Percentiles rank a stretch among this genome's conserved stretches.
phyloP scores from a whole-genome alignment of 2,888 invertebrate genomes.

The Drosophila ustulata region DNA sequence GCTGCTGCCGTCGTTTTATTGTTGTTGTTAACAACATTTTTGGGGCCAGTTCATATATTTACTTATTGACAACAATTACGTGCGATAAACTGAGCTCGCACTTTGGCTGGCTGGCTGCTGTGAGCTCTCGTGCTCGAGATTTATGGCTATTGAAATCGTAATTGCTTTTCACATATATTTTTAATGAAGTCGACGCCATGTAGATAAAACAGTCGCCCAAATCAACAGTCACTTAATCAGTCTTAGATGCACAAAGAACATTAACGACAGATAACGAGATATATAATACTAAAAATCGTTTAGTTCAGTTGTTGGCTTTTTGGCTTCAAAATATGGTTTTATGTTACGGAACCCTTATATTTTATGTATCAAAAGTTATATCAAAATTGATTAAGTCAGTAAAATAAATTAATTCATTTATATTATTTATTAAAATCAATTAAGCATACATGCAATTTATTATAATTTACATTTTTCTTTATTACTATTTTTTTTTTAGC shows the following conservation, averaged over 20 bases:
- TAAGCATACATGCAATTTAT: no score
- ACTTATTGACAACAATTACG: constrained; percentile 67
- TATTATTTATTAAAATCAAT: no score
- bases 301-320: not conserved
- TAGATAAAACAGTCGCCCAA: not conserved
- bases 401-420: no score
- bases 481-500: no score
- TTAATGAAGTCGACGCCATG: constrained; percentile 17
- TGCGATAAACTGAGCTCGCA: constrained; percentile 28
- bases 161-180: constrained; percentile 38
- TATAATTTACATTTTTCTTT: no score
- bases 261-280: not conserved
- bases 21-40: constrained; percentile 40
- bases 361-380: no score
- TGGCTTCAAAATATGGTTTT: no score
- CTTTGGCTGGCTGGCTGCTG: constrained; percentile 12
- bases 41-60: constrained; percentile 60
- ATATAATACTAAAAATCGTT: not conserved
- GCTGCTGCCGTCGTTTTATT: constrained; percentile 23
- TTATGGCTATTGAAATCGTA: constrained; percentile 53
- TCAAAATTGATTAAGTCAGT: no score
- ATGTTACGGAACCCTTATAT: no score
- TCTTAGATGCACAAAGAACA: not conserved
- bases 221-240: constrained; percentile 2
- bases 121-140: constrained; percentile 29